These are phyloP conservation scores for Lampris incognitus DNA, from an alignment of 2,113 vertebrate genomes.

Conservation along the genomic window DNA sequence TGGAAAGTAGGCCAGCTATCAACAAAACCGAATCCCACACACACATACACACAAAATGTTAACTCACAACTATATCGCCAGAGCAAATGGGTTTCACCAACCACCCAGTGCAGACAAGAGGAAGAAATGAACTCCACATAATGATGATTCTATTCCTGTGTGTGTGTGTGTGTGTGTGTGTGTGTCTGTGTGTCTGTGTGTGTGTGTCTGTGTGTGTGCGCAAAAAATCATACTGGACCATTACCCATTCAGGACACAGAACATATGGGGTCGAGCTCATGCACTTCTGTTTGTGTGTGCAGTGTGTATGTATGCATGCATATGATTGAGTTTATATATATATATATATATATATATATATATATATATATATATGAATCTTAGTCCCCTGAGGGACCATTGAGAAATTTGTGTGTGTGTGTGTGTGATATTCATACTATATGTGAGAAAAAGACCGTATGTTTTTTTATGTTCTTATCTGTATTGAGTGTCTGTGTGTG, in stretches of 20 bases:
- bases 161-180: conserved; percentile 21
- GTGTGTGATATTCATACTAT: conserved; percentile 7
- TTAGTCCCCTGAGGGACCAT: conserved; percentile 45
- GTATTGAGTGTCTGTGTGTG: neutral
- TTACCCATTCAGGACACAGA: conserved; percentile 72
- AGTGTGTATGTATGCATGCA: conserved; percentile 12
- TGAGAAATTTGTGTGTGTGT: conserved; percentile 4
- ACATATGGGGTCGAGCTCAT: conserved; percentile 68
- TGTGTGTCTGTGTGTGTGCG: neutral
- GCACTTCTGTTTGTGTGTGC: neutral
- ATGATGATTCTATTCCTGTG: neutral
- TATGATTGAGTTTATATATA: conserved; percentile 12
- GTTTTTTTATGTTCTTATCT: neutral
- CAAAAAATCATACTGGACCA: conserved; percentile 50
- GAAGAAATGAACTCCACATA: too few species aligned
- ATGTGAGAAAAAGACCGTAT: too few species aligned
- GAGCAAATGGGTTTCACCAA: too few species aligned
- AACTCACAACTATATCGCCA: too few species aligned
- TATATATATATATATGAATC: conserved; percentile 62
- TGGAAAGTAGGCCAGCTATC: too few species aligned
- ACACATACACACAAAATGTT: too few species aligned
- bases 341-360: conserved; percentile 46
- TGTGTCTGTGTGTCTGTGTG: neutral
- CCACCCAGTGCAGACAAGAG: too few species aligned
- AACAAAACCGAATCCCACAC: too few species aligned